phyloP scores from a whole-genome alignment of 1,140 invertebrate genomes.

The Drosophila trapezifrons region DNA sequence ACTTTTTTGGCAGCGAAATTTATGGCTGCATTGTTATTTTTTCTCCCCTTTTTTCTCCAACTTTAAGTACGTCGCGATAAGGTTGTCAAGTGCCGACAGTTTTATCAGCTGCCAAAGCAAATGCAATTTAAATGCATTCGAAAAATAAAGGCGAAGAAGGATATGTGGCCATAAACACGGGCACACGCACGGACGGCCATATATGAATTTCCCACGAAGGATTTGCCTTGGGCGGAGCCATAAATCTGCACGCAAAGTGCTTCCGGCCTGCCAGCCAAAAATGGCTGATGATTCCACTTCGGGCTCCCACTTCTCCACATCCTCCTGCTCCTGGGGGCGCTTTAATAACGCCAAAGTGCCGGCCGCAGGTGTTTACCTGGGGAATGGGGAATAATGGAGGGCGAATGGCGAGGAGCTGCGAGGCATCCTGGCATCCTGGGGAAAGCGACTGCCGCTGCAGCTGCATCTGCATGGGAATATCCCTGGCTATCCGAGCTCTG shows the following conservation, averaged over 20 bases:
- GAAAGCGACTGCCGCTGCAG: constrained; percentile 23
- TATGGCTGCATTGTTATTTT: neutral
- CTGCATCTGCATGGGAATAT: constrained; percentile 23
- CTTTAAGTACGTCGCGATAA: constrained; percentile 22
- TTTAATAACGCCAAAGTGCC: constrained; percentile 64
- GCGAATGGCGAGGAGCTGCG: neutral
- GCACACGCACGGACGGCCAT: constrained; percentile 13
- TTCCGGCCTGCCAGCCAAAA: constrained; percentile 65
- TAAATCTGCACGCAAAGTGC: constrained; percentile 74
- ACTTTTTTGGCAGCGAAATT: constrained; percentile 3
- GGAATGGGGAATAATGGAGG: constrained; percentile 12
- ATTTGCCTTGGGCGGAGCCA: constrained; percentile 53
- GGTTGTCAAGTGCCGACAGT: constrained; percentile 59
- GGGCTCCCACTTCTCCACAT: neutral
- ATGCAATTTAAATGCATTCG: constrained; percentile 61
- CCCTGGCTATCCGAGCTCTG: constrained; percentile 21
- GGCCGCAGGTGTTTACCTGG: constrained; percentile 60
- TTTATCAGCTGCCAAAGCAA: constrained; percentile 62
- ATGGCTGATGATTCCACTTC: constrained; percentile 49
- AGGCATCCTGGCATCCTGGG: constrained; percentile 6
- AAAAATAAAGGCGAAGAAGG: constrained; percentile 34
- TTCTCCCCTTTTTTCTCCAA: neutral
- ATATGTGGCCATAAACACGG: constrained; percentile 26
- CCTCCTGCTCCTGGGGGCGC: constrained; percentile 39
- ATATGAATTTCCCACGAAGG: constrained; percentile 15